Base-by-base conservation (phyloP, 2,797 vertebrate species). In the Pampus argenteus region DNA sequence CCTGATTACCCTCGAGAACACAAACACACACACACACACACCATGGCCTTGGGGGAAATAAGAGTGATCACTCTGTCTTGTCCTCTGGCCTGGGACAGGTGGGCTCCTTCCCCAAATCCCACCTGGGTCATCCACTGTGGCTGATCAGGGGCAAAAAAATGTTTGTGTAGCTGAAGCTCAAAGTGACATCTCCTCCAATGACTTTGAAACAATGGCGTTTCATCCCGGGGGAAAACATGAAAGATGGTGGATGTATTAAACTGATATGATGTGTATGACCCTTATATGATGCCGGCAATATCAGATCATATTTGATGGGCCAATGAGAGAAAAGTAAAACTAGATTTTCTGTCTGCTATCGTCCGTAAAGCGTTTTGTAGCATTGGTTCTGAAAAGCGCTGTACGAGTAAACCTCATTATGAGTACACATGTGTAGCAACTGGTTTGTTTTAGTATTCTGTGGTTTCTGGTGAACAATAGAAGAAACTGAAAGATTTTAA, bases 1-100 rank as follows among this genome's bases (percentile, higher is more conserved):
- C 58, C 74, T 86, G 86, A 89, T 89, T 90, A 83, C 84, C 76
- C 66, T 40, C 0, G 55, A 87, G 80, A 72, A 60, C 44, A 45
- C 71, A 59, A 60, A 31, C 75, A 71, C 74, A 72, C 56, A 74
- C 74, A 72, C 56, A 74, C 62, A 56, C 29, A 67, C 14, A 48
- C 20, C 5, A 22, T 56, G 31, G 50, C 64, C 83, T 83, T 73
- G 28, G 42, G 81, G 79, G 71, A 75, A 81, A 86, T 85, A 73
- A 85, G 70, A 63, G 54, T 50, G 55, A 78, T 82, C 76, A 50
- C 66, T 85, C 60, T 48, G 62, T 88, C 80, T 79, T 74, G 72
- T 83, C 66, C 57, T 78, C 23, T 20, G 51, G 44, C 50, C 29
- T 47, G 25, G 51, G 73, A 75, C 62, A 75, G 71, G 77, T 82